Percentiles rank a stretch among this genome's conserved stretches.
phyloP scores from a whole-genome alignment of 2,888 invertebrate genomes.

The Pharmacophagus antenor region DNA sequence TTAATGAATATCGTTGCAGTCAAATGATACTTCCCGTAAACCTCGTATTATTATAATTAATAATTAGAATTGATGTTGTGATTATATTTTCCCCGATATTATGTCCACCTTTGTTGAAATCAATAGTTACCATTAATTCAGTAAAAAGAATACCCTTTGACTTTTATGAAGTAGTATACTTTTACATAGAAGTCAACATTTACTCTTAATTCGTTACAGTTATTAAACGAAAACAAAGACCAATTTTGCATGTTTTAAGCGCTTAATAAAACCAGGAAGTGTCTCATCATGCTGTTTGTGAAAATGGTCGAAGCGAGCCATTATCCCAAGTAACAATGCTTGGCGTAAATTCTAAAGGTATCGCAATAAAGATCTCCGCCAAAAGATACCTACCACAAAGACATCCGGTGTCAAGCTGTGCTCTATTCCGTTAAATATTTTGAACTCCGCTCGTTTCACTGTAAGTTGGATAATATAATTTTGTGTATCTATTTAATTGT shows the following conservation, averaged over 20 bases:
- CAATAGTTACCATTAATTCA: too few relatives aligned
- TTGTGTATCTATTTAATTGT: neutral
- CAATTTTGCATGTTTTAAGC: neutral
- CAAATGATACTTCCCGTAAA: too few relatives aligned
- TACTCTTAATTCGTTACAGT: neutral
- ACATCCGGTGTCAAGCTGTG: slow-evolving; percentile 39
- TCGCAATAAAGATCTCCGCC: slow-evolving; percentile 27
- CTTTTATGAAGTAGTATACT: neutral
- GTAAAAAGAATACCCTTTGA: too few relatives aligned
- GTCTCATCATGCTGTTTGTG: slow-evolving; percentile 8
- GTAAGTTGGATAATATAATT: slow-evolving; percentile 3
- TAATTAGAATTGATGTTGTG: too few relatives aligned
- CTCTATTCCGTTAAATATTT: slow-evolving; percentile 35
- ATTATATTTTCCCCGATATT: too few relatives aligned
- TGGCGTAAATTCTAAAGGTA: slow-evolving; percentile 19
- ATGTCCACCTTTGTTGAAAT: too few relatives aligned
- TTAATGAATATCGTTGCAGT: too few relatives aligned
- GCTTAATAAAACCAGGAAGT: slow-evolving; percentile 11
- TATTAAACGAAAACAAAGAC: neutral
- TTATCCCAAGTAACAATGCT: slow-evolving; percentile 26
- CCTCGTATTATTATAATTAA: too few relatives aligned
- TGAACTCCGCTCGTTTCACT: slow-evolving; percentile 8
- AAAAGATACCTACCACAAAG: slow-evolving; percentile 23
- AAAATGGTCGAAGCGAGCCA: slow-evolving; percentile 11
- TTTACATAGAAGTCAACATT: neutral